These are phyloP conservation scores for Lagopus muta DNA, from an alignment of 2,113 vertebrate genomes.

Conservation along the genomic window DNA sequence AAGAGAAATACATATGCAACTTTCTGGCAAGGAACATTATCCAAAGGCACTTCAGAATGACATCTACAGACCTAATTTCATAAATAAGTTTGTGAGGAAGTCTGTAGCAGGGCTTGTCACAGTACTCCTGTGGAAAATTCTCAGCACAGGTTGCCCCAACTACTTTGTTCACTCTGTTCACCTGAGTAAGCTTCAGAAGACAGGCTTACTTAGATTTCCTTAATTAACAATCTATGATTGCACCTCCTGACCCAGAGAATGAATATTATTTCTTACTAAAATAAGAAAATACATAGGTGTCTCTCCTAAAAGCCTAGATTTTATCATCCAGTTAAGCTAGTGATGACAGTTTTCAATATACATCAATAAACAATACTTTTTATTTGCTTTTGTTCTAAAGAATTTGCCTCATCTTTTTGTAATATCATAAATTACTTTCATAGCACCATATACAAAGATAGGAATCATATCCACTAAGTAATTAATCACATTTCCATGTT, in stretches of 20 bases:
- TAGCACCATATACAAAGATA: background rate
- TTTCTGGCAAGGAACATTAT: background rate
- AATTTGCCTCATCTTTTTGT: background rate
- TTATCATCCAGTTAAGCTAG: background rate
- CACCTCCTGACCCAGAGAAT: background rate
- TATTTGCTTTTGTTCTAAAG: background rate
- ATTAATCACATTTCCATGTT: background rate
- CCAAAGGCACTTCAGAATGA: background rate
- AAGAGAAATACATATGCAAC: background rate
- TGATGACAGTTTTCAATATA: background rate
- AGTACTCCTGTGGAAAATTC: fast-evolving
- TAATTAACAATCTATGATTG: background rate
- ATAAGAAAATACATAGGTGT: background rate
- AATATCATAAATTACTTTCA: background rate
- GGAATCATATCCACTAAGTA: background rate
- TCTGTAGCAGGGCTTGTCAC: background rate
- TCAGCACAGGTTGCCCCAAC: background rate
- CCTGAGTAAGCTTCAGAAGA: background rate
- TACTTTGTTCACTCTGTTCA: background rate
- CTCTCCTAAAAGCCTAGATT: background rate
- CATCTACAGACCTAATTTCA: background rate
- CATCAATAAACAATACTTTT: background rate
- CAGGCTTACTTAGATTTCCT: fast-evolving
- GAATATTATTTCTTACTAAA: background rate
- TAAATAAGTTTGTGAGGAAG: background rate